Evolutionary conservation across 2,888 invertebrate species (phyloP).

Genomic region (Glaucopsyche alexis): DNA sequence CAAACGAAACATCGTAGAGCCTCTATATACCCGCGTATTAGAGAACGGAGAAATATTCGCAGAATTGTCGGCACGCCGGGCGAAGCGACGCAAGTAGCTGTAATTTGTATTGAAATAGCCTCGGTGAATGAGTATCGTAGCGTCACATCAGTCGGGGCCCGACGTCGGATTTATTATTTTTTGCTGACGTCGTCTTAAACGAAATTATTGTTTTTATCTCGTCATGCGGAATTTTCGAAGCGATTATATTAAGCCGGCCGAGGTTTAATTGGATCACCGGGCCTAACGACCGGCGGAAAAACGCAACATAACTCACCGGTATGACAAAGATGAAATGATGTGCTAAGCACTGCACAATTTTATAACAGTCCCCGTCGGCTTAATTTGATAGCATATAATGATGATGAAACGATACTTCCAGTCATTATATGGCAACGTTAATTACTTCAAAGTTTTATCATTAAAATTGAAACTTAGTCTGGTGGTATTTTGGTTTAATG

Average conservation of each 20-base stretch:
- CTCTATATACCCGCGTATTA: constrained; percentile 47
- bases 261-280: constrained; percentile 73
- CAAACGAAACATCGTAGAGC: constrained; percentile 28
- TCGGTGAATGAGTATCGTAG: constrained; percentile 73
- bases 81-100: constrained; percentile 73
- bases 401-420: constrained; percentile 14
- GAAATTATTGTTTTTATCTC: constrained; percentile 79
- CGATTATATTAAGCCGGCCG: constrained; percentile 75
- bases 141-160: constrained; percentile 68
- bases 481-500: neutral
- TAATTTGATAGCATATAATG: constrained; percentile 22
- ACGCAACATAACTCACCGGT: constrained; percentile 53
- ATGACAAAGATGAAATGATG: constrained; percentile 40
- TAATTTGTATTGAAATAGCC: constrained; percentile 79
- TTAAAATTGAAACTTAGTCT: neutral
- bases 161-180: constrained; percentile 75
- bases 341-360: constrained; percentile 22
- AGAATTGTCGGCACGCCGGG: constrained; percentile 75
- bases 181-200: constrained; percentile 70
- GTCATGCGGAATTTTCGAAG: constrained; percentile 73
- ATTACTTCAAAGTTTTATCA: neutral
- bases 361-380: constrained; percentile 9
- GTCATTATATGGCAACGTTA: constrained; percentile 6
- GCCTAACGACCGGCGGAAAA: constrained; percentile 66
- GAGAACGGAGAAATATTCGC: constrained; percentile 73